Evolutionary conservation across 1,140 invertebrate genomes (phyloP).

Genomic region (Bombus breviceps): DNA sequence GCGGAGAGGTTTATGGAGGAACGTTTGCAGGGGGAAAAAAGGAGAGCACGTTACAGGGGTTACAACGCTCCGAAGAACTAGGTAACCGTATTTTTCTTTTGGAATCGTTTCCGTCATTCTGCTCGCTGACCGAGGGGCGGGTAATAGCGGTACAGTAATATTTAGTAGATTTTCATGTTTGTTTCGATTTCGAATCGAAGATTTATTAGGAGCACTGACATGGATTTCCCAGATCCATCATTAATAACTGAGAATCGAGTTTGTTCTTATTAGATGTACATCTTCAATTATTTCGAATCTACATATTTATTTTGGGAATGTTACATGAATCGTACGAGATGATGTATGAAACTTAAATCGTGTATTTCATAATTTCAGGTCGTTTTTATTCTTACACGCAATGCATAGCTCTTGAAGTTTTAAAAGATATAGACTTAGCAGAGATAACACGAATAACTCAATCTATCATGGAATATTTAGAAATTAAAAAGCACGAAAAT

Average conservation of each 20-base stretch:
- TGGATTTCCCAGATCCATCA: not conserved
- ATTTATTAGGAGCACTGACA: not conserved
- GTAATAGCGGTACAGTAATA: not conserved
- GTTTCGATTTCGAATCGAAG: conserved; percentile 3
- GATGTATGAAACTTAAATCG: not conserved
- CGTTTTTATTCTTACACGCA: not conserved
- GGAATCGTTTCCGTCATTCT: not conserved
- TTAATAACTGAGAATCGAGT: not conserved
- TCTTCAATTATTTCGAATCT: not conserved
- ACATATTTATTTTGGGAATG: not conserved
- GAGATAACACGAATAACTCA: no score
- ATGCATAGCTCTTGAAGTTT: not conserved
- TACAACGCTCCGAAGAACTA: not conserved
- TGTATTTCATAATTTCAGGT: not conserved
- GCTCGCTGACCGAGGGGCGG: not conserved
- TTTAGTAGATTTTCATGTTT: not conserved
- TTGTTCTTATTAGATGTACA: not conserved
- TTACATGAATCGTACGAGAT: not conserved
- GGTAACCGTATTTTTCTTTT: conserved; percentile 3
- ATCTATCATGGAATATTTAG: no score
- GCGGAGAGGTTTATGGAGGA: not conserved
- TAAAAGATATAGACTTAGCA: not conserved
- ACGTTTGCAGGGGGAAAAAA: not conserved
- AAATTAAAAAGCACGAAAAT: no score
- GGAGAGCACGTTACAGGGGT: not conserved